Evolutionary conservation across 1,140 invertebrate genomes (phyloP).

Genomic region (Phortica variegata): DNA sequence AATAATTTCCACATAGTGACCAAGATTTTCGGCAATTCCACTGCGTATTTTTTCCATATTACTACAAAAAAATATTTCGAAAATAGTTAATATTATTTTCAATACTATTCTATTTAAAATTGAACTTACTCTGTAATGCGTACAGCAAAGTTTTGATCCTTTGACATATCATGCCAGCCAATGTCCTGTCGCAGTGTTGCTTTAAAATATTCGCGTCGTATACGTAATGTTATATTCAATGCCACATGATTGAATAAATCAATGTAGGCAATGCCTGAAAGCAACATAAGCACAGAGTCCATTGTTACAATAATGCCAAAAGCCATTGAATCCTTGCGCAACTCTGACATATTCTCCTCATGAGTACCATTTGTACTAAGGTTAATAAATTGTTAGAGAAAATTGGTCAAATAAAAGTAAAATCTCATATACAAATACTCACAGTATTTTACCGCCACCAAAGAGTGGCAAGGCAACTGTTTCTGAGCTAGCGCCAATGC

Average conservation of each 20-base stretch:
- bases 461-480: conserved; percentile 55
- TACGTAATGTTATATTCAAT: conserved; percentile 66
- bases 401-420: background rate
- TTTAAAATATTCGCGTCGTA: conserved; percentile 70
- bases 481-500: conserved; percentile 50
- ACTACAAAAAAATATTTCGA: conserved; percentile 59
- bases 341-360: conserved; percentile 62
- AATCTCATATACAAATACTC: conserved; percentile 51
- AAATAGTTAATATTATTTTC: background rate
- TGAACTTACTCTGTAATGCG: conserved; percentile 77
- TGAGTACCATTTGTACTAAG: conserved; percentile 59
- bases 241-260: conserved; percentile 68
- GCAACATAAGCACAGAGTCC: conserved; percentile 64
- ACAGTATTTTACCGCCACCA: conserved; percentile 61
- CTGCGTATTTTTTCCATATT: conserved; percentile 84
- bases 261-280: conserved; percentile 66
- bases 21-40: conserved; percentile 85
- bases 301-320: conserved; percentile 65
- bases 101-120: background rate
- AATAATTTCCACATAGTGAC: conserved; percentile 71
- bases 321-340: conserved; percentile 67
- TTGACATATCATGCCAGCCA: conserved; percentile 81
- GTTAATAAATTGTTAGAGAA: background rate
- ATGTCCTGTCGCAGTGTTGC: conserved; percentile 84
- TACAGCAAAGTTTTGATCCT: conserved; percentile 84